Evolutionary conservation across 1,140 invertebrate genomes (phyloP).

Genomic region (Oryzaephilus surinamensis): DNA sequence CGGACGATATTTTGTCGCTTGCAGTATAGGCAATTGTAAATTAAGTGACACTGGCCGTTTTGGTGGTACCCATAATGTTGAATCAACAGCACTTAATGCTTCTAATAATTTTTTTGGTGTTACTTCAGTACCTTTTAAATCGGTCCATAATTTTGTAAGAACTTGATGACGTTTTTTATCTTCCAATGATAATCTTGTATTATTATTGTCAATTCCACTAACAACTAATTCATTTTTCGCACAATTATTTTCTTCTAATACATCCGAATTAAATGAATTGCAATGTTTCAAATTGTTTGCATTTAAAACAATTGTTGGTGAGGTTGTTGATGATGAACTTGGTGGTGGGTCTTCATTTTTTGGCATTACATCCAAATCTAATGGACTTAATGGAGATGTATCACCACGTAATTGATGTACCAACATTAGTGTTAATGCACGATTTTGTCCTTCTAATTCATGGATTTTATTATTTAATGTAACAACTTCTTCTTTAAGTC

Average conservation of each 20-base stretch:
- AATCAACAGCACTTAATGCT: conserved; percentile 47
- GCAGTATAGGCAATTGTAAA: conserved; percentile 46
- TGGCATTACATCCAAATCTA: background rate
- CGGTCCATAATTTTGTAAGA: conserved; percentile 47
- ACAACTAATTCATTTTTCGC: no score
- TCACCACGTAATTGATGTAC: conserved; percentile 51
- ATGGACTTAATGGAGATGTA: conserved; percentile 11
- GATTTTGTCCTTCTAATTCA: conserved; percentile 58
- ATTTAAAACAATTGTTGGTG: conserved; percentile 5
- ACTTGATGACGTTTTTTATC: conserved; percentile 49
- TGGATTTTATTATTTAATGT: conserved; percentile 50
- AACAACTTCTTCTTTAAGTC: conserved; percentile 55
- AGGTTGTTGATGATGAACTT: conserved; percentile 5
- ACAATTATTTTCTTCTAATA: conserved; percentile 23
- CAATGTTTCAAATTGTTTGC: conserved; percentile 29
- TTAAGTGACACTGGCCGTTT: conserved; percentile 53
- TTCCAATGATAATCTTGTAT: conserved; percentile 41
- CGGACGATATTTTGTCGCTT: conserved; percentile 37
- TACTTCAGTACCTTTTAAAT: conserved; percentile 47
- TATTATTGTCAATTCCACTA: no score
- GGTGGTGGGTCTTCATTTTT: conserved; percentile 1
- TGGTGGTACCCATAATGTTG: conserved; percentile 50
- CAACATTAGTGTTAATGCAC: conserved; percentile 50
- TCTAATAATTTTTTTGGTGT: conserved; percentile 45
- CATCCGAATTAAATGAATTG: conserved; percentile 35